Evolutionary conservation across 1,140 invertebrate genomes (phyloP), one percentile per base, ranked within the genome.

Genomic region (Melitaea cinxia): DNA sequence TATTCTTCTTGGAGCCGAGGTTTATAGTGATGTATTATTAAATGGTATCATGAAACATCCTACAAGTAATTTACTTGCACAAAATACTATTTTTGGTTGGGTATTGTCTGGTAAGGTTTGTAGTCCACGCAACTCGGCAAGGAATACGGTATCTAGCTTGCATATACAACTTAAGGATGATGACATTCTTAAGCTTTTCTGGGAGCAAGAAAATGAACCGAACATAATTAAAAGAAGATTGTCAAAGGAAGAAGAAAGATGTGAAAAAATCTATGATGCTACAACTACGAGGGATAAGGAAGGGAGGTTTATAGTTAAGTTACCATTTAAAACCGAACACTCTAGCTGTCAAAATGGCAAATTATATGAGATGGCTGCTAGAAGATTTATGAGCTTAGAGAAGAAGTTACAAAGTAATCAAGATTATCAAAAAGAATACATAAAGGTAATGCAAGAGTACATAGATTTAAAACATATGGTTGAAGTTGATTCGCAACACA

Each of bases 11-110:
- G 45, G 45, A 47, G 45, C 45, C 23, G 45, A 47, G 10, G 45
- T 47, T 23, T 47, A 47, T 7, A 21, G 45, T 0, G 17, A 47
- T 7, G 17, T 47, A 4, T 6, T 47, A 47, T 21, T 21, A 24
- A 47, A 1, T 21, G 45, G 45, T 2, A 21, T 47, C 9, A 21
- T 47, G 4, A 47, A 47, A 47, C 5, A 21, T 47, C 45, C 45
- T 47, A 6, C 2, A 47, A 19, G 45, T 6, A 21, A 70, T 47
- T 71, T 71, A 26, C 64, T 68, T 52, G 73, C 77, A 24, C 75
- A 78, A 49, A 63, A 82, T 56, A 82, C 77, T 47, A 68, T 56
- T 30, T 57, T 80, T 23, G 79, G 79, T 9, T 82, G 80, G 77
- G 75, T 82, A 60, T 53, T 82, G 23, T 78, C 73, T 30, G 75